Base-by-base conservation (phyloP, 2,888 invertebrate genomes). In the Sycophila texana region DNA sequence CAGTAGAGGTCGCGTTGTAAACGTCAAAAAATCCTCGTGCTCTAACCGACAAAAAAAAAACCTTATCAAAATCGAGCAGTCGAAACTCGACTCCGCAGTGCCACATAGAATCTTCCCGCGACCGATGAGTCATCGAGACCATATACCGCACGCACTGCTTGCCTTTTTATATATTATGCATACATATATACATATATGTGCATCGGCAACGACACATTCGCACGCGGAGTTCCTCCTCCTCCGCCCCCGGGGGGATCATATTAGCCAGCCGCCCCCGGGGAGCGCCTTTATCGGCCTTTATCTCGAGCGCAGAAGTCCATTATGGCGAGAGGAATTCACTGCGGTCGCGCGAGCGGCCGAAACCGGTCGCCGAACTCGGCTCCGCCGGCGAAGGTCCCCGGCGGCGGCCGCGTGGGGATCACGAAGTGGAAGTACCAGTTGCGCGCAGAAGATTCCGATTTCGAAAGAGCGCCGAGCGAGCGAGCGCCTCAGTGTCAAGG, bases 311-410 rank as follows among this genome's bases (percentile, higher is more conserved):
- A 18, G 16, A 20, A 66, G 71, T 71, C 79, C 71, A 79, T 75
- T 79, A 71, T 51, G 39, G 22, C 55, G 57, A 63, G 63, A 66
- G 71, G 71, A 70, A 79, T 75, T 79, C 66, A 53, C 67, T 39
- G 61, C 58, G 49, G 39, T 39, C n/a, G 20, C 51, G 3, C 14
- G 1, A 16, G 51, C 51, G n/a, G 53, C 61, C 78, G 22, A 76
- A 76, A 80, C 76, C 76, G 77, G 77, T 77, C 77, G 77, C 65
- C 80, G 77, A 77, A 77, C 72, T 74, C 49, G 73, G 57, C 30
- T 65, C 61, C 63, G 57, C 58, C 74, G 74, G 70, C 39, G 57
- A 70, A 74, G 66, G 51, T 66, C 58, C 66, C n/a, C 26, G 66
- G n/a, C 55, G 18, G 22, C 14, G 14, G 12, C 22, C 53, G 53